Base-by-base conservation (phyloP, 2,888 invertebrate genomes). In the Hemaris fuciformis region DNA sequence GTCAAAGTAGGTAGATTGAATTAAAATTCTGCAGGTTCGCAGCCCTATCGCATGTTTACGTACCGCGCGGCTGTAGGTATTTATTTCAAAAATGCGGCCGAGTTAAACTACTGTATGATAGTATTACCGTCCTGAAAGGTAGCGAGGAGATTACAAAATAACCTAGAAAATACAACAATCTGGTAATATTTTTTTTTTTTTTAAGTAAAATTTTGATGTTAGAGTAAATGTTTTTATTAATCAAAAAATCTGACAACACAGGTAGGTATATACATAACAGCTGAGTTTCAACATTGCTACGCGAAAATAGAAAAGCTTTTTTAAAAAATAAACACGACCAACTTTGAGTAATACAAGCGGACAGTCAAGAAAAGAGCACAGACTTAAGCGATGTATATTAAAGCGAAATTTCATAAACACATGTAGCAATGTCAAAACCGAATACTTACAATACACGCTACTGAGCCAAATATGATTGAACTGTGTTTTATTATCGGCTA, bases 381-480 rank as follows among this genome's bases (percentile, higher is more conserved):
- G 77, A 80, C 76, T 76, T 62, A 62, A 69, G 73, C 66, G 67
- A 68, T 74, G 63, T 64, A 70, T 71, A 73, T 65, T 66, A 42
- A 72, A 69, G 68, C 64, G 43, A 67, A 60, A 73, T 13, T 64
- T 66, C 65, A 64, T 63, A 67, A 59, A 68, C n/a, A n/a, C 59
- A 70, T 78, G 89, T 90, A 92, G 91, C 89, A 91, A 91, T 91
- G 91, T 91, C 81, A 86, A 91, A 91, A 91, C 91, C 80, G 72
- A 76, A 78, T 79, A 80, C 80, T 83, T 81, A 86, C 73, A 80
- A 69, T 78, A 79, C 81, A 81, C 73, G 73, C 85, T 88, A 91
- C 85, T 84, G 88, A 89, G 87, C 86, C 81, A 82, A 85, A 85
- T 80, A 73, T 75, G 77, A 81, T 77, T 86, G 81, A 84, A 82